Base-by-base conservation (phyloP, 2,888 invertebrate species). In the Drosophila koepferae region DNA sequence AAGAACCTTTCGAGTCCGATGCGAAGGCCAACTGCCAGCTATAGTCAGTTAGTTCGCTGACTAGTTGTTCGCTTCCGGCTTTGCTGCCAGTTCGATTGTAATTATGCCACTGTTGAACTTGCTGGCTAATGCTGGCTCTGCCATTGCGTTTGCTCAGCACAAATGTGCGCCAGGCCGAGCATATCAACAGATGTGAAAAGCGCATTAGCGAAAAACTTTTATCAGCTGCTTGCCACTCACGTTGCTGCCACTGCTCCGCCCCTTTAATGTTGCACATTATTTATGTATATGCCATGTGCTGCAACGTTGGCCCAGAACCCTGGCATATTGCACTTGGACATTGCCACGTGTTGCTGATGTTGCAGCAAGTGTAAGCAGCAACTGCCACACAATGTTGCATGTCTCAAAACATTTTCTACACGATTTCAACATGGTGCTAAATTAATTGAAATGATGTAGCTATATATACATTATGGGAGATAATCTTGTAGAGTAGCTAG, bases 21-120 rank as follows among this genome's bases (percentile, higher is more conserved):
- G 41, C 36, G 61, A 59, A 72, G 72, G 73, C 56, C 59, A 38
- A 3, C 44, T 59, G 75, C 38, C 71, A 74, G 46, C 58, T 38
- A 63, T 56, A 44, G 67, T 40, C 73, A 72, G 70, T 60, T 73
- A 38, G 61, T 49, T 54, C 63, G 71, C 60, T 78, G 86, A 70
- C 73, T 66, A 81, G 85, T 85, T 85, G 82, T 61, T 60, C 55
- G 58, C 63, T 68, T 82, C 87, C 82, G 70, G 73, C 48, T 36
- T 48, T 43, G 23, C 48, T 41, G 46, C 28, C 65, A 54, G 88
- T 70, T 77, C 80, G 65, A 79, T 89, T 77, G 90, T 85, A 85
- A 85, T 85, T 85, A 89, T 82, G 86, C 68, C 58, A 44, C 56
- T 65, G 85, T 78, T 72, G 16, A 87, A 66, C 85, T 77, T 69